These are phyloP conservation scores for Hyles lineata DNA, from an alignment of 2,888 invertebrate species.

Conservation along the genomic window DNA sequence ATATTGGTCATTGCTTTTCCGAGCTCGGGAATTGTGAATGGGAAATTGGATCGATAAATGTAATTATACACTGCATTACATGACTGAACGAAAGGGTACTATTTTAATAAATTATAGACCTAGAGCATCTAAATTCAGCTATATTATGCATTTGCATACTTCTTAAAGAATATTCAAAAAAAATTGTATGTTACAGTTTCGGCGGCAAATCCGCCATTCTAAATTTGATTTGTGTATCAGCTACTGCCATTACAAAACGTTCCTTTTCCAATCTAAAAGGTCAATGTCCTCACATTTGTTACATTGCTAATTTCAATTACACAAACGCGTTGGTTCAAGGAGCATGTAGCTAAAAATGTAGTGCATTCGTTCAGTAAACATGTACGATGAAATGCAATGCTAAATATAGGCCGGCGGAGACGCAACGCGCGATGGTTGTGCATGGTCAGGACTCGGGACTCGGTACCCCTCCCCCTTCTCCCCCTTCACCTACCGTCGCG, in stretches of 20 bases:
- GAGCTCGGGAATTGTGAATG: not conserved
- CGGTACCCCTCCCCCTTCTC: constrained; percentile 52
- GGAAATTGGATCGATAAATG: not conserved
- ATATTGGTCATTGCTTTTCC: constrained; percentile 11
- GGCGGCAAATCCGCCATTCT: not conserved
- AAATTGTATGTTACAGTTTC: not conserved
- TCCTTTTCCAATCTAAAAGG: constrained; percentile 1
- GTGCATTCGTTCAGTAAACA: constrained; percentile 46
- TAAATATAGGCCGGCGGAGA: constrained; percentile 74
- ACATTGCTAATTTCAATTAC: constrained; percentile 21
- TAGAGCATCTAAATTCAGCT: too few relatives aligned
- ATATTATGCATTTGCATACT: not conserved
- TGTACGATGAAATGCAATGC: constrained; percentile 68
- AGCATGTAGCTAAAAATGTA: constrained; percentile 40
- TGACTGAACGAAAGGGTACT: not conserved
- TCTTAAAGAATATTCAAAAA: not conserved
- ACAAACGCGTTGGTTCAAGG: constrained; percentile 20
- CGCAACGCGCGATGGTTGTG: constrained; percentile 69
- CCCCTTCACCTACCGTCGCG: constrained; percentile 43
- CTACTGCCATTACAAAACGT: not conserved
- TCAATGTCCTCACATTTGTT: constrained; percentile 1
- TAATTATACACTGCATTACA: constrained; percentile 15
- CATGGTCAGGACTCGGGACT: constrained; percentile 78
- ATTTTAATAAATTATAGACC: not conserved
- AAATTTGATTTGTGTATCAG: too few relatives aligned